These are phyloP conservation scores for Pterocles burchelli DNA, from an alignment of 2,113 vertebrate genomes.

Conservation along the genomic window DNA sequence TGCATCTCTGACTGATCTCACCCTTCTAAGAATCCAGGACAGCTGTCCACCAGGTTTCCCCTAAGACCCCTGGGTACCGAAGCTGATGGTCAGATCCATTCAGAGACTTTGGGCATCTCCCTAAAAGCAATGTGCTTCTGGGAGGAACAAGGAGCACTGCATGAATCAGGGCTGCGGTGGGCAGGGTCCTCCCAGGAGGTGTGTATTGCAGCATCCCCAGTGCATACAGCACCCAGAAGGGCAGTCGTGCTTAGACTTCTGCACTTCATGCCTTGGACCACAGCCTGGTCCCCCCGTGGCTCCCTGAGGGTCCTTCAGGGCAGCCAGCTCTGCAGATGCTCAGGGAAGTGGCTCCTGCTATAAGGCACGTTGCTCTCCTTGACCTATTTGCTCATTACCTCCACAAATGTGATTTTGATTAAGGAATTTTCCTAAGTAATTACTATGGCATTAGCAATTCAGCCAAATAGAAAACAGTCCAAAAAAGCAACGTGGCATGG, in stretches of 20 bases:
- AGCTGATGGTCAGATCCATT: neutral
- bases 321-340: neutral
- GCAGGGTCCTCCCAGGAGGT: neutral
- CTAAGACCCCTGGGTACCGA: neutral
- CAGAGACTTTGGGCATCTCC: neutral
- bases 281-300: neutral
- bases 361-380: slow-evolving; percentile 28
- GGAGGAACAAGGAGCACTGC: neutral
- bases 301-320: neutral
- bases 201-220: neutral
- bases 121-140: neutral
- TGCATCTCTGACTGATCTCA: neutral
- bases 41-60: neutral
- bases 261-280: neutral
- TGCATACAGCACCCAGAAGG: neutral
- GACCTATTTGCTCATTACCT: slow-evolving; percentile 59
- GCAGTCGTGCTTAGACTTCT: neutral
- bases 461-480: slow-evolving; percentile 37
- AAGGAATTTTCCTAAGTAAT: slow-evolving; percentile 67
- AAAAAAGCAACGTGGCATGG: neutral
- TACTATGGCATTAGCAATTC: slow-evolving; percentile 5
- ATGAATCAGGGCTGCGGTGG: neutral
- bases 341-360: neutral
- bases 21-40: neutral
- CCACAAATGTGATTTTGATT: slow-evolving; percentile 35